Base-by-base conservation (phyloP, 1,140 invertebrate genomes). In the Littorina saxatilis region DNA sequence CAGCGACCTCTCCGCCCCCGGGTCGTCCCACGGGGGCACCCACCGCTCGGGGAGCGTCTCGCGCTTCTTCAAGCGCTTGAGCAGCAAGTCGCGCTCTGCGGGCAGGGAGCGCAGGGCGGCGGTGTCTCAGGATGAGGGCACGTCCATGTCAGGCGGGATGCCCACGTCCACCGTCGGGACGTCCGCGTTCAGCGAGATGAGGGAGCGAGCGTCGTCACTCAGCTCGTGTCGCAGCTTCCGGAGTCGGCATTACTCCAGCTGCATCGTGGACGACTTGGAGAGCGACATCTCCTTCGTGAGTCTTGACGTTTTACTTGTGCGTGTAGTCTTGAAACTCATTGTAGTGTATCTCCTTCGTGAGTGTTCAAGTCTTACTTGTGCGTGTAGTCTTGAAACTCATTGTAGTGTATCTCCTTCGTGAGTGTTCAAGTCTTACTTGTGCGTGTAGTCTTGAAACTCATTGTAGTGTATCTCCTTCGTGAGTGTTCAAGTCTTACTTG, bases 21-120 rank as follows among this genome's bases (percentile, higher is more conserved):
- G 76, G 29, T 15, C 61, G 13, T 70, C 68, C 68, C 2, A 0
- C 3, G 40, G 63, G 40, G 55, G 39, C 20, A 82, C 47, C 61
- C 63, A 77, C 20, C 77, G 86, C 9, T 84, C 88, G 15, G 85
- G 84, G 0, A 88, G 87, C 70, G 58, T 89, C 23, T 82, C 83
- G 35, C 77, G 84, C 9, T 87, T 89, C 50, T 89, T 89, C 72
- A 87, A 87, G 70, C 70, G 85, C 39, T 73, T 85, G 11, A 83
- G 84, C 66, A 82, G 81, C 29, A 81, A 85, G 55, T 73, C 68
- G 23, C 73, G 83, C 23, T 23, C 81, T 11, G 35, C 73, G 27
- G 72, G 80, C 9, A 80, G 83, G 23, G 84, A 87, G 11, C 76
- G 77, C 47, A 82, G 79, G 17, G 66, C 79, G 5, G 23, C 61